Base-by-base conservation (phyloP, 2,113 vertebrate genomes). In the Brachyistius frenatus region DNA sequence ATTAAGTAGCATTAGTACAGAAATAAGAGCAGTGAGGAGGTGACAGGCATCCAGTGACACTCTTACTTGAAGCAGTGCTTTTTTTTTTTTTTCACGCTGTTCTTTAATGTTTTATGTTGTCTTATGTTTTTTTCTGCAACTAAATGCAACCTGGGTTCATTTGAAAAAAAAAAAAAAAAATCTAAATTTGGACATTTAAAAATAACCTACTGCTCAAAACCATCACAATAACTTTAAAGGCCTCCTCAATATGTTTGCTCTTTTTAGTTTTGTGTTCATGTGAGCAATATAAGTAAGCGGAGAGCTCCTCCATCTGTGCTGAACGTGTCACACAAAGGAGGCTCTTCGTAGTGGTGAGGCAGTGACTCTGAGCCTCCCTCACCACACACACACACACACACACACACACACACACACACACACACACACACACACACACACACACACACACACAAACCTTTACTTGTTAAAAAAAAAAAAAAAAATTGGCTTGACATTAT, bases 141-240 rank as follows among this genome's bases (percentile, higher is more conserved):
- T 14, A 63, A 55, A 39, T 16, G 39, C 30, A 30, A 7, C 16
- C 52, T 15, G 32, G n/a, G 23, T 66, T 68, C 39, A 32, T 73
- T 11, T 10, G 16, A 58, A 55, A 39, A 23, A 68, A 55, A 16
- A n/a, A 57, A 39, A 23, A 55, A 44, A 5, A 7, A 57, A 58
- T 52, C 52, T 60, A 63, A 71, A 82, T 66, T 37, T 52, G 73
- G 11, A 35, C 3, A 37, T 85, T 81, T 77, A 77, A 84, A 83
- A 83, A 86, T 83, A 86, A 13, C 36, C 14, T 15, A 11, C 50
- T 31, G 10, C 8, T 23, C 23, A 23, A 23, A 23, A 23, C 23
- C 23, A 23, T 23, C 23, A 23, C 23, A 23, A 23, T 1, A 23
- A 30, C 7, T 66, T 56, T 35, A 46, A 53, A 53, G 31, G 15